Percentiles rank a stretch among this genome's conserved stretches.
These are phyloP conservation scores for Metalampra italica DNA, from an alignment of 2,888 invertebrate genomes.

Conservation along the genomic window DNA sequence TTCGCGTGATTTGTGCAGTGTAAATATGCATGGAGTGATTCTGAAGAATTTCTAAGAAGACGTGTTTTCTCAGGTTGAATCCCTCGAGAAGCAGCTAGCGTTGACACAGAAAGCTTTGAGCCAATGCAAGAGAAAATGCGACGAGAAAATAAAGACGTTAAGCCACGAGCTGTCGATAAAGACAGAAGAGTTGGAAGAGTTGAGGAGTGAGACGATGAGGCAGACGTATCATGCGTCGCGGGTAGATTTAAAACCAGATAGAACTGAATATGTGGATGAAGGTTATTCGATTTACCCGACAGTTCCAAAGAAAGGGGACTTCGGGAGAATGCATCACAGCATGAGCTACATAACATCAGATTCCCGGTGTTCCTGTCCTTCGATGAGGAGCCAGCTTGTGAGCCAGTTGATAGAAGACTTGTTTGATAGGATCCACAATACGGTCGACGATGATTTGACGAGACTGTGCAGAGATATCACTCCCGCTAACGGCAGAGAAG, in stretches of 20 bases:
- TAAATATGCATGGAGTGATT: slow-evolving; percentile 59
- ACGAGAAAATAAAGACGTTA: slow-evolving; percentile 76
- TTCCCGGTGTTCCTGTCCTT: slow-evolving; percentile 64
- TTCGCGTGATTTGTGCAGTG: slow-evolving; percentile 36
- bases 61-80: slow-evolving; percentile 77
- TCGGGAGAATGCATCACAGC: slow-evolving; percentile 69
- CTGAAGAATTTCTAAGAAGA: slow-evolving; percentile 54
- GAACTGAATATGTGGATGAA: slow-evolving; percentile 68
- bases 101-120: slow-evolving; percentile 75
- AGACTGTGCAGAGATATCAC: slow-evolving; percentile 60
- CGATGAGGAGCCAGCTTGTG: slow-evolving; percentile 68
- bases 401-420: slow-evolving; percentile 69
- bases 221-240: slow-evolving; percentile 66
- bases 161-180: slow-evolving; percentile 79
- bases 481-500: slow-evolving; percentile 40
- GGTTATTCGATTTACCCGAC: slow-evolving; percentile 70
- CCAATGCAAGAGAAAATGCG: slow-evolving; percentile 73
- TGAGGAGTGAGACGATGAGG: slow-evolving; percentile 65
- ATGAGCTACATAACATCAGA: slow-evolving; percentile 69
- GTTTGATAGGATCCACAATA: slow-evolving; percentile 66
- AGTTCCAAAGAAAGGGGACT: slow-evolving; percentile 70
- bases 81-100: slow-evolving; percentile 77
- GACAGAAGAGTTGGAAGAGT: slow-evolving; percentile 70
- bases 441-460: slow-evolving; percentile 61
- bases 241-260: slow-evolving; percentile 65